Conservation (phyloP, 2,797 vertebrate genomes). For the Nasua narica region DNA sequence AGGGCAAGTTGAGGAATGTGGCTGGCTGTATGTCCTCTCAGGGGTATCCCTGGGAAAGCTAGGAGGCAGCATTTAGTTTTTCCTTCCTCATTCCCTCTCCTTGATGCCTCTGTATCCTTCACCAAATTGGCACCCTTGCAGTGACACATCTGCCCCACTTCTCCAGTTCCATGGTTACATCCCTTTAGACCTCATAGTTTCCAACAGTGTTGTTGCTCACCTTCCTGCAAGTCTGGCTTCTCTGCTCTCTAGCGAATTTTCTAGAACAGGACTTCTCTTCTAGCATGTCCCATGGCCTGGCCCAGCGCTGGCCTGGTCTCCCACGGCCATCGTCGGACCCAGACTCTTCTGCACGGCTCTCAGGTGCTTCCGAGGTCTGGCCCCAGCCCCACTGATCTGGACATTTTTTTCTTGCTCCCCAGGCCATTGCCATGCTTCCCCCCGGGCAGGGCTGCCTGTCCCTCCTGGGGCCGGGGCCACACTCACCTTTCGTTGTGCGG, state of each 20-base stretch:
- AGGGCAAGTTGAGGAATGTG: not conserved
- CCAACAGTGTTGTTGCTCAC: not conserved
- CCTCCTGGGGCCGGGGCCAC: not conserved
- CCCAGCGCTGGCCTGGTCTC: not conserved
- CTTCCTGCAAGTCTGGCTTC: not conserved
- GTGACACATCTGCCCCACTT: not conserved
- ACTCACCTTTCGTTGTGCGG: not conserved
- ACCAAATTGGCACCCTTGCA: not conserved
- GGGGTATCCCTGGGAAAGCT: not conserved
- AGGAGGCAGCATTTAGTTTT: not conserved
- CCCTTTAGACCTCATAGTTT: not conserved
- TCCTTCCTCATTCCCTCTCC: not conserved
- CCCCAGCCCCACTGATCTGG: accelerated
- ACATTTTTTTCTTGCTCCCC: not conserved
- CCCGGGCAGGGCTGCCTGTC: not conserved
- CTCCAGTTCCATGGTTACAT: not conserved
- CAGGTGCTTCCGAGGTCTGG: not conserved
- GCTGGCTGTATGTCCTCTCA: not conserved
- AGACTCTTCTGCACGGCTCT: not conserved
- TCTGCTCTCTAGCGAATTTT: not conserved
- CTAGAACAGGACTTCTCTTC: not conserved
- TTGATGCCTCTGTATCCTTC: not conserved
- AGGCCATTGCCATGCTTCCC: not conserved
- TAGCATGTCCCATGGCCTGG: accelerated
- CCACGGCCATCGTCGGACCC: accelerated